Conservation (phyloP, 2,797 vertebrate genomes). For the Semotilus atromaculatus region DNA sequence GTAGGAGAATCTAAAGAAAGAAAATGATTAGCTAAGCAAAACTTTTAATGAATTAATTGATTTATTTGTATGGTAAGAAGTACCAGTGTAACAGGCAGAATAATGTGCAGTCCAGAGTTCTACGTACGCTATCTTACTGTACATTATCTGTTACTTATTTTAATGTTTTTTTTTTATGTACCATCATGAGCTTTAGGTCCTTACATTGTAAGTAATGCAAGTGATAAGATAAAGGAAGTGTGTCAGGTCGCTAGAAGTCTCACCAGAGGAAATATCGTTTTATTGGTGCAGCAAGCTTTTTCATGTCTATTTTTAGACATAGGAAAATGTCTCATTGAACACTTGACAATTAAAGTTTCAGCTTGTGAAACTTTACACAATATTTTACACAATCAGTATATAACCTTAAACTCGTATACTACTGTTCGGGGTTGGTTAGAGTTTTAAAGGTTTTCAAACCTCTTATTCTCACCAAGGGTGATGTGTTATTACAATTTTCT, state of each 20-base stretch:
- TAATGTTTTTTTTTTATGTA: neutral
- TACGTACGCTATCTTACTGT: neutral
- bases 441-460: neutral
- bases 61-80: neutral
- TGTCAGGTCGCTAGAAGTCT: neutral
- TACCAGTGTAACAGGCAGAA: neutral
- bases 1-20: neutral
- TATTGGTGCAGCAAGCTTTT: neutral
- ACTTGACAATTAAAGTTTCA: neutral
- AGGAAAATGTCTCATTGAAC: neutral
- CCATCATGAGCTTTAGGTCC: neutral
- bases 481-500: too few species aligned
- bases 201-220: neutral
- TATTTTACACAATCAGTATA: neutral
- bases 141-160: neutral
- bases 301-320: slow-evolving; percentile 7
- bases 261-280: slow-evolving; percentile 24
- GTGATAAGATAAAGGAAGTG: neutral
- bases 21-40: neutral
- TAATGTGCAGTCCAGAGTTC: neutral
- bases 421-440: neutral
- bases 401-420: neutral
- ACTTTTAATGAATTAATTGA: neutral
- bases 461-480: neutral
- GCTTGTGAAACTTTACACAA: neutral